A percentile compares a stretch with the other conserved stretches of the same genome.
Evolutionary conservation across 2,888 invertebrate genomes (phyloP).

Genomic region (Myathropa florea): DNA sequence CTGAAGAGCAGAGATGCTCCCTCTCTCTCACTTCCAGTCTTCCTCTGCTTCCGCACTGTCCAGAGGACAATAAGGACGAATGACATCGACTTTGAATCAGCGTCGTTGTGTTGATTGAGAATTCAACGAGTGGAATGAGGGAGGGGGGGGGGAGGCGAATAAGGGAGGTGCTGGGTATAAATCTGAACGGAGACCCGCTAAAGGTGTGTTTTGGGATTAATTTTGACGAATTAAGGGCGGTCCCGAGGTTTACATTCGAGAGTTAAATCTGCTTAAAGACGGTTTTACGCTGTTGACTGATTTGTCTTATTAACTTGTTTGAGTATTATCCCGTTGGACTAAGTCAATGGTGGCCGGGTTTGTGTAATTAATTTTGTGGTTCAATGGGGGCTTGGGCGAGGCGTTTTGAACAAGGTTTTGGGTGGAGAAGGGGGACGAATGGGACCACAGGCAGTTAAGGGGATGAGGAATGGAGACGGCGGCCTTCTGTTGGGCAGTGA

Average conservation of each 20-base stretch:
- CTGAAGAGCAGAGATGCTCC: background rate
- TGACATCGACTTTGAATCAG: constrained; percentile 34
- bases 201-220: constrained; percentile 23
- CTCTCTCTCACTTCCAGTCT: background rate
- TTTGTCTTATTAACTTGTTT: background rate
- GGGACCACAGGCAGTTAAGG: too few species aligned
- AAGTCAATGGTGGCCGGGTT: background rate
- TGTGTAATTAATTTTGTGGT: background rate
- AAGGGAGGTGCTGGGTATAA: too few species aligned
- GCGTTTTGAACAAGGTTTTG: background rate
- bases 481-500: too few species aligned
- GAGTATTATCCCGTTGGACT: background rate
- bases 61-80: constrained; percentile 2
- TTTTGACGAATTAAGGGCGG: constrained; percentile 6
- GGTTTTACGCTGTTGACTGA: background rate
- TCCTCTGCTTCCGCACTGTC: background rate
- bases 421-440: background rate
- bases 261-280: background rate
- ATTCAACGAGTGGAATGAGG: constrained; percentile 9
- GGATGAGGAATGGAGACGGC: too few species aligned
- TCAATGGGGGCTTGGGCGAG: background rate
- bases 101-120: constrained; percentile 32
- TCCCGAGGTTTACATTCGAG: background rate
- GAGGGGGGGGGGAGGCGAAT: background rate
- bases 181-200: background rate